phyloP scores from a whole-genome alignment of 2,113 vertebrate genomes.

The Elaphurus davidianus region DNA sequence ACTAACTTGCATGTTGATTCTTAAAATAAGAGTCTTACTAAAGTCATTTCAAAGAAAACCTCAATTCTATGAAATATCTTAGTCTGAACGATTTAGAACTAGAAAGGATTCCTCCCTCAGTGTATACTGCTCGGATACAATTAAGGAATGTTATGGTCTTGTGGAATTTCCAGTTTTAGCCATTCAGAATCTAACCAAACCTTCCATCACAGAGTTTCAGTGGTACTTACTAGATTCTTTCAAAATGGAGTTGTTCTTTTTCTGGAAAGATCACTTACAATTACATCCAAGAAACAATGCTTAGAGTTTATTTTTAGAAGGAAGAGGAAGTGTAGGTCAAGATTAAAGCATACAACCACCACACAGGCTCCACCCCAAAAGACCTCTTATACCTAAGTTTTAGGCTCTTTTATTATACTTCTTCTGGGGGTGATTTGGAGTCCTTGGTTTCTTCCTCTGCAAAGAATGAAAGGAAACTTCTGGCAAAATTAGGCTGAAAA shows the following conservation, averaged over 20 bases:
- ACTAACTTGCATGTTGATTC: background rate
- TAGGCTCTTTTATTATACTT: background rate
- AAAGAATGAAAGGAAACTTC: background rate
- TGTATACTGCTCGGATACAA: background rate
- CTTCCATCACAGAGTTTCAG: constrained; percentile 64
- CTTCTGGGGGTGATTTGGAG: background rate
- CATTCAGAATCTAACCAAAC: constrained; percentile 47
- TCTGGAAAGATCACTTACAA: constrained; percentile 63
- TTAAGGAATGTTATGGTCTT: constrained; percentile 43
- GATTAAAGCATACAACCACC: constrained; percentile 40
- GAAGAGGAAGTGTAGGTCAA: constrained; percentile 59
- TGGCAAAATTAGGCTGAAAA: background rate
- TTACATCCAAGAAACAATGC: constrained; percentile 66
- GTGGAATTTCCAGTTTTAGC: constrained; percentile 56
- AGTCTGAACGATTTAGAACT: background rate
- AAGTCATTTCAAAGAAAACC: constrained; percentile 19
- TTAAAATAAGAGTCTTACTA: constrained; percentile 22
- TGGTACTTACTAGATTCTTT: constrained; percentile 56
- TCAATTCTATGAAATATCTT: constrained; percentile 32
- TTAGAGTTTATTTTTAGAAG: constrained; percentile 67
- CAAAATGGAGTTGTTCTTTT: constrained; percentile 58
- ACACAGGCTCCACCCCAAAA: constrained; percentile 14
- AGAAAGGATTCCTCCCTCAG: background rate
- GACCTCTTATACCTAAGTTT: background rate
- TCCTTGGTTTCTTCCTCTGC: background rate